Evolutionary conservation across 2,113 vertebrate species (phyloP).

Genomic region (Callocephalon fimbriatum): DNA sequence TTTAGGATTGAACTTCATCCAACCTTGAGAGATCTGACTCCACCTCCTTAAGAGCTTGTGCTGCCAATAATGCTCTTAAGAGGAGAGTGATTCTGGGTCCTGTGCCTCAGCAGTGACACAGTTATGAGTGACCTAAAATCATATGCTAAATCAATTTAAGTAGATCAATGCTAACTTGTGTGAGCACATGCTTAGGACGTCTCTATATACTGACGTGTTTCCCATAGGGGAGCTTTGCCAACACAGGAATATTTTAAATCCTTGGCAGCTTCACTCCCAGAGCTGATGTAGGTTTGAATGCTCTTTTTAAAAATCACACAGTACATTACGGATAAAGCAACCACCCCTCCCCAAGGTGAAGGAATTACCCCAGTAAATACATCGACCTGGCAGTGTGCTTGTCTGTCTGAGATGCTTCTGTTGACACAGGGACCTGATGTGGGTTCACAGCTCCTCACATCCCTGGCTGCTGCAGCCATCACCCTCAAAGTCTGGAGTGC

Average conservation of each 20-base stretch:
- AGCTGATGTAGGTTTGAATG: not conserved
- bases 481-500: not conserved
- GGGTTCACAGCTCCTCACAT: not conserved
- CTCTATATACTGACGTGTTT: not conserved
- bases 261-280: not conserved
- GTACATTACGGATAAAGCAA: not conserved
- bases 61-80: not conserved
- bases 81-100: not conserved
- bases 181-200: not conserved
- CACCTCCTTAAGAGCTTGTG: not conserved
- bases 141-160: not conserved
- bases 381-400: accelerated
- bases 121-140: not conserved
- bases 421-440: not conserved
- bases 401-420: not conserved
- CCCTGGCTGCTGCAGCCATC: not conserved
- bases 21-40: not conserved
- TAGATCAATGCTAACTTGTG: not conserved
- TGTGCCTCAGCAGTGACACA: not conserved
- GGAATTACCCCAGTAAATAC: not conserved
- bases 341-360: not conserved
- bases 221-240: not conserved
- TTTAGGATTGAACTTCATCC: not conserved
- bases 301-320: not conserved
- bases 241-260: not conserved